Conservation (phyloP, 2,113 vertebrate genomes). For the Petroica traversi region DNA sequence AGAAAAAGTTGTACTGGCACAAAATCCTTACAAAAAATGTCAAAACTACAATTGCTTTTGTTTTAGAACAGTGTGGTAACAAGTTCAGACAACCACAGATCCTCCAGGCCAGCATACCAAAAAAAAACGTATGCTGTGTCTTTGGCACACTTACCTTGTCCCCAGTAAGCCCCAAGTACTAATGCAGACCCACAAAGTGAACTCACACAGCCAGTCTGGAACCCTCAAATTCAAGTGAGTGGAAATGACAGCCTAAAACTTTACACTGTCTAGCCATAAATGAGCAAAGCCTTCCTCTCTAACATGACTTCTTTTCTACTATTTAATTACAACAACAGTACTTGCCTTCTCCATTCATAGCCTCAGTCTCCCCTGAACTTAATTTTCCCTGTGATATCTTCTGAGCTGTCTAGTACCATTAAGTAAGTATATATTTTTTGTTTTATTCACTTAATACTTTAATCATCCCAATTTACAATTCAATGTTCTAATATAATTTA, state of each 20-base stretch:
- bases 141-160: neutral
- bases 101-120: neutral
- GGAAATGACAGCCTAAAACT: neutral
- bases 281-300: neutral
- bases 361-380: neutral
- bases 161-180: neutral
- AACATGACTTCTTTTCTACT: neutral
- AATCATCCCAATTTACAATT: neutral
- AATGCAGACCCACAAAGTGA: neutral
- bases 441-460: neutral
- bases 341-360: neutral
- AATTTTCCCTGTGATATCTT: neutral
- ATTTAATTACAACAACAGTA: neutral
- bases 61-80: neutral
- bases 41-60: conserved; percentile 15
- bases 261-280: neutral
- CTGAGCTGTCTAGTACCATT: neutral
- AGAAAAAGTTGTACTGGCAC: neutral
- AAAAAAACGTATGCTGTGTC: neutral
- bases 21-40: neutral
- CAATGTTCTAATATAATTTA: neutral
- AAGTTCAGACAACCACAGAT: neutral
- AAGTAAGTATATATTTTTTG: neutral
- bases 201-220: neutral
- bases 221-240: neutral